A percentile compares a stretch with the other conserved stretches of the same genome.
These are phyloP conservation scores for Acropternis orthonyx DNA, from an alignment of 2,797 vertebrate genomes.

Conservation along the genomic window DNA sequence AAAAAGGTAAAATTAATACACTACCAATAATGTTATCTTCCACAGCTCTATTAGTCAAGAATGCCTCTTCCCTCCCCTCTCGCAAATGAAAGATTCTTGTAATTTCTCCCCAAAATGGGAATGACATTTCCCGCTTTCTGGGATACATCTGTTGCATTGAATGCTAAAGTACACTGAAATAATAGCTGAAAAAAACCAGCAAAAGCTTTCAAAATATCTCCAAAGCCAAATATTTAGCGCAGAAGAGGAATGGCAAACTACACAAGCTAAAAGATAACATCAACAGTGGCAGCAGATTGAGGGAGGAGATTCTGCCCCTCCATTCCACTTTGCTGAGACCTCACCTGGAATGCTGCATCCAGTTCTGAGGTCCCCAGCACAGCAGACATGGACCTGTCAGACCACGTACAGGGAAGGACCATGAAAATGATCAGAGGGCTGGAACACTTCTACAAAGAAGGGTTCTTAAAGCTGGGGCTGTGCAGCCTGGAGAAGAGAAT, in stretches of 20 bases:
- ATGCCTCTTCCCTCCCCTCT: background rate
- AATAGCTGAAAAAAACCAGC: background rate
- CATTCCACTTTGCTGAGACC: background rate
- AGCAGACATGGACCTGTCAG: background rate
- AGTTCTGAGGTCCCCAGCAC: background rate
- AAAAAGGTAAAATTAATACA: background rate
- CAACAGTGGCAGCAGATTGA: rapidly evolving
- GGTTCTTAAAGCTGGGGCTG: background rate
- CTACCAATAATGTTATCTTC: background rate
- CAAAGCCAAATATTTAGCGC: background rate
- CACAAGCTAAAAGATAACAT: background rate
- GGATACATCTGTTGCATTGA: background rate
- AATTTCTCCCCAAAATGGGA: background rate
- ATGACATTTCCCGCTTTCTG: background rate
- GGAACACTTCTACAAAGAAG: background rate
- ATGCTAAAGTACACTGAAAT: background rate
- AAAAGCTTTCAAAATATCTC: background rate
- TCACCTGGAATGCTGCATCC: rapidly evolving
- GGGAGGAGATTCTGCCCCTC: background rate
- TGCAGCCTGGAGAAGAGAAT: background rate
- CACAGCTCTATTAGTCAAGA: background rate
- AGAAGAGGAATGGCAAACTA: background rate
- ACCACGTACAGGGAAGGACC: background rate
- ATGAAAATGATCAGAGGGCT: background rate
- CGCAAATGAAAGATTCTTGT: background rate